phyloP scores from a whole-genome alignment of 1,140 invertebrate species.

The Sweltsa coloradensis region DNA sequence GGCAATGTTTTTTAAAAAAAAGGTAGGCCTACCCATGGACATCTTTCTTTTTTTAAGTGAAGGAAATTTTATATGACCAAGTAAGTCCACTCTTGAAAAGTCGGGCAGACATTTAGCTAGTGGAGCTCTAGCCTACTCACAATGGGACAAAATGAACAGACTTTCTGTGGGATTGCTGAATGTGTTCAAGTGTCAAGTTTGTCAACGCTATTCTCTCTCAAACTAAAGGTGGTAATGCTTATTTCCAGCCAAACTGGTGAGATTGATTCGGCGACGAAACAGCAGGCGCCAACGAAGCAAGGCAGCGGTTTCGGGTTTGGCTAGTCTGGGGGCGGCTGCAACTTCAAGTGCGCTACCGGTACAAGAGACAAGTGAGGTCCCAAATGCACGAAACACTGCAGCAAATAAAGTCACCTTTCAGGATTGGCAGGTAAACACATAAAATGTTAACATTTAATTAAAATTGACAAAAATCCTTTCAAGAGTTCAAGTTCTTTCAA shows the following conservation, averaged over 20 bases:
- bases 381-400: constrained; percentile 14
- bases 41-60: too few species aligned
- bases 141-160: constrained; percentile 26
- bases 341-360: constrained; percentile 11
- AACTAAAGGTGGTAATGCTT: background rate
- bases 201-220: background rate
- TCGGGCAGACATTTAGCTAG: background rate
- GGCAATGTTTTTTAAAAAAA: too few species aligned
- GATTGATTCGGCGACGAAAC: constrained; percentile 29
- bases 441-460: background rate
- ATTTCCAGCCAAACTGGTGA: constrained; percentile 29
- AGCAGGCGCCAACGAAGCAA: constrained; percentile 29
- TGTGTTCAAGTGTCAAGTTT: background rate
- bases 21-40: too few species aligned
- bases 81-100: too few species aligned
- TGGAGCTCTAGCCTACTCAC: constrained; percentile 9
- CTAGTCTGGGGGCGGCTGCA: constrained; percentile 23
- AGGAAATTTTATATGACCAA: too few species aligned
- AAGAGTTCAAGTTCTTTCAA: too few species aligned
- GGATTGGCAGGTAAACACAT: constrained; percentile 25
- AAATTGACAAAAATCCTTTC: constrained; percentile 8
- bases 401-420: constrained; percentile 27
- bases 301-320: too few species aligned
- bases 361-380: background rate
- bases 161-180: constrained; percentile 28